Percentiles rank a stretch among this genome's conserved stretches.
phyloP scores from a whole-genome alignment of 2,113 vertebrate species.

The Melospiza melodia region DNA sequence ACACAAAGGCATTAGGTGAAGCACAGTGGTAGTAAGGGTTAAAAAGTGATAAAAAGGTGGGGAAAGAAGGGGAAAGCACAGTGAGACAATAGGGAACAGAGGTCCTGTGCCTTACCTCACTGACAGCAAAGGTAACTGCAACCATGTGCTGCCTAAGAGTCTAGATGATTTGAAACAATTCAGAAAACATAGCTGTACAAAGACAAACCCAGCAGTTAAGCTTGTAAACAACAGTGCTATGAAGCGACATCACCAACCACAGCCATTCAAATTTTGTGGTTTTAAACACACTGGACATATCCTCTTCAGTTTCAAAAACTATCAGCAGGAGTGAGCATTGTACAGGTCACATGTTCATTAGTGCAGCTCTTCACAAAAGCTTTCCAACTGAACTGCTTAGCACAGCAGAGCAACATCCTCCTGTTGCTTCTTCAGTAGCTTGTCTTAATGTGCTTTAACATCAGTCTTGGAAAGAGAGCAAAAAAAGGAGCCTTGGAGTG shows the following conservation, averaged over 20 bases:
- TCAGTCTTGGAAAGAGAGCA: not conserved
- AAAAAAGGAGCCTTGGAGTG: not conserved
- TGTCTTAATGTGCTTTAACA: not conserved
- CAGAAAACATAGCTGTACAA: not conserved
- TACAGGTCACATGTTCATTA: not conserved
- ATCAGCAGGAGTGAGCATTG: not conserved
- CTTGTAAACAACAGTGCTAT: not conserved
- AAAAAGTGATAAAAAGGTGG: not conserved
- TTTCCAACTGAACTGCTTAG: not conserved
- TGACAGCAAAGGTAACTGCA: not conserved
- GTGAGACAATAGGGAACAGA: not conserved
- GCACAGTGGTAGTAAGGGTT: not conserved
- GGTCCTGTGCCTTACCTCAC: not conserved
- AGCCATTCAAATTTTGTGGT: not conserved
- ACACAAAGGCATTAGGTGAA: not conserved
- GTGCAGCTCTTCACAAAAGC: rapidly evolving
- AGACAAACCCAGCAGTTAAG: not conserved
- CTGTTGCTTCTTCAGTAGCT: not conserved
- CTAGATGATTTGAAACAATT: not conserved
- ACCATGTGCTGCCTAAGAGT: not conserved
- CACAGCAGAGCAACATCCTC: not conserved
- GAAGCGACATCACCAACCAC: not conserved
- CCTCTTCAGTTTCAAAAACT: not conserved
- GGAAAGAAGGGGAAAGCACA: not conserved
- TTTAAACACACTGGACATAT: not conserved